Conservation (phyloP, 1,140 invertebrate species). For the Colletes gigas region DNA sequence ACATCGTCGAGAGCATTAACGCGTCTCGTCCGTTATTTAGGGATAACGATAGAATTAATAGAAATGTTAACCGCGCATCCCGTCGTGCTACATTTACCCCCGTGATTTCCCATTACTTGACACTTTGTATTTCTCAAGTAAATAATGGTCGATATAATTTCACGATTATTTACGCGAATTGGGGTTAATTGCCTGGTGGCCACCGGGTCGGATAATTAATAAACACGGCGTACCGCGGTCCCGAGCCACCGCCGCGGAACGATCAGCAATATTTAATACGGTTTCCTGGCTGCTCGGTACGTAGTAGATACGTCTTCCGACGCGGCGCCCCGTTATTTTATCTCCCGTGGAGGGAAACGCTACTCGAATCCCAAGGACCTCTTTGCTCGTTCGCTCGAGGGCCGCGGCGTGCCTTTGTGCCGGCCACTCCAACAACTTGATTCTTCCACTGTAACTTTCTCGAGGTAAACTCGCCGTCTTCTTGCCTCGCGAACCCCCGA, state of each 20-base stretch:
- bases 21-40: conserved; percentile 42
- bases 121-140: background rate
- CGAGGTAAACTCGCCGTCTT: background rate
- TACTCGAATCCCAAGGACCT: conserved; percentile 40
- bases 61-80: conserved; percentile 24
- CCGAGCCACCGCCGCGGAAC: too few relatives aligned
- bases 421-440: conserved; percentile 52
- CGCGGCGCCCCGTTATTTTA: conserved; percentile 27
- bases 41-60: conserved; percentile 44
- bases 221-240: background rate
- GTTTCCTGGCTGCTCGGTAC: too few relatives aligned
- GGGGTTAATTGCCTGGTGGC: background rate
- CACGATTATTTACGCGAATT: conserved; percentile 2
- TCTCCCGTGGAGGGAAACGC: conserved; percentile 15
- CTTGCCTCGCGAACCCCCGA: background rate
- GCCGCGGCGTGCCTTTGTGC: conserved; percentile 42
- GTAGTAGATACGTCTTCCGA: background rate
- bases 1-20: conserved; percentile 34
- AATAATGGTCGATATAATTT: conserved; percentile 10
- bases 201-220: background rate
- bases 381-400: conserved; percentile 20
- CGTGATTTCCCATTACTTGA: conserved; percentile 25
- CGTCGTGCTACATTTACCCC: background rate
- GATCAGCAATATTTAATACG: background rate
- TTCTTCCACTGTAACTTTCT: conserved; percentile 48